These are phyloP conservation scores for Cerastis leucographa DNA, from an alignment of 2,888 invertebrate species.

Conservation along the genomic window DNA sequence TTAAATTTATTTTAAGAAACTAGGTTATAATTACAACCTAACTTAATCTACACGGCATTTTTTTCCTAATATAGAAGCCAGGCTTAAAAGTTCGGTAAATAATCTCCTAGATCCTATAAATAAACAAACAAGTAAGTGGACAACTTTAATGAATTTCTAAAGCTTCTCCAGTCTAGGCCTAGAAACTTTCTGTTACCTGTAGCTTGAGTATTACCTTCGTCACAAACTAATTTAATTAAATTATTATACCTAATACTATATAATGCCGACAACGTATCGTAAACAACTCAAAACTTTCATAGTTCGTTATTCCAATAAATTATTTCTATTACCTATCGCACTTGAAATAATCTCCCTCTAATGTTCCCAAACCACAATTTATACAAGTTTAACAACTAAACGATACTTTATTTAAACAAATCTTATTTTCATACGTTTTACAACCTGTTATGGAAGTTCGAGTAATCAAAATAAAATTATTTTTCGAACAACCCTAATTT, in stretches of 20 bases:
- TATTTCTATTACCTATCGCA: slow-evolving; percentile 26
- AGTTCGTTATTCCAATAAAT: slow-evolving; percentile 17
- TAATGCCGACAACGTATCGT: slow-evolving; percentile 8
- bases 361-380: slow-evolving; percentile 19
- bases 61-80: background rate
- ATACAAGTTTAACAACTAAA: slow-evolving; percentile 49
- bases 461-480: slow-evolving; percentile 60
- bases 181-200: slow-evolving; percentile 28
- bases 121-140: slow-evolving; percentile 14
- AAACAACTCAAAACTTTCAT: slow-evolving; percentile 34
- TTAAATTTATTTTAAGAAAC: background rate
- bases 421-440: slow-evolving; percentile 40
- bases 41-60: background rate
- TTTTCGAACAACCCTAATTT: slow-evolving; percentile 60
- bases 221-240: slow-evolving; percentile 57
- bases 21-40: background rate
- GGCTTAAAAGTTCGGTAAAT: slow-evolving; percentile 3
- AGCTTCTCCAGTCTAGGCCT: background rate
- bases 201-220: slow-evolving; percentile 38
- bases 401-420: slow-evolving; percentile 30
- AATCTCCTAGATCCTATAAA: background rate
- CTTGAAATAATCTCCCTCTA: slow-evolving; percentile 27
- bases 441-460: slow-evolving; percentile 35
- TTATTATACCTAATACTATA: slow-evolving; percentile 16
- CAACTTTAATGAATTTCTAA: slow-evolving; percentile 50